These are phyloP conservation scores for Heptranchias perlo DNA, from an alignment of 2,113 vertebrate species.

Conservation along the genomic window DNA sequence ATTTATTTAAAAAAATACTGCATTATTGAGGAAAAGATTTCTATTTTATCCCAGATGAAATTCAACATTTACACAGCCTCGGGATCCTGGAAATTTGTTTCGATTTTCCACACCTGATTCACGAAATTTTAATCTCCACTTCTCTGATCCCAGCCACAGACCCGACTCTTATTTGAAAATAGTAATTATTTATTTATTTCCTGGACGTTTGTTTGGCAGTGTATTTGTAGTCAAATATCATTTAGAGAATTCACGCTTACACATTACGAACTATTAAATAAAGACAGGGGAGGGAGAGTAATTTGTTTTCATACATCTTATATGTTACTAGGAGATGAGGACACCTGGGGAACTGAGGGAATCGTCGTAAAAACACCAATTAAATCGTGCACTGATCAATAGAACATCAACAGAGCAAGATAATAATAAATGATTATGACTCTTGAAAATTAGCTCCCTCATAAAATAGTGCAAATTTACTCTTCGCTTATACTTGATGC, in stretches of 20 bases:
- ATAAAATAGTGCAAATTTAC: constrained; percentile 21
- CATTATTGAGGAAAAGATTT: background rate
- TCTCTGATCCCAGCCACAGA: background rate
- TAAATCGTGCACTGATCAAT: constrained; percentile 19
- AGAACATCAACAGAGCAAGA: background rate
- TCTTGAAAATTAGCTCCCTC: background rate
- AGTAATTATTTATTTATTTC: constrained; percentile 34
- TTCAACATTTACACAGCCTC: background rate
- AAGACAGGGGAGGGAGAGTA: background rate
- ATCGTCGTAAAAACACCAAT: constrained; percentile 17
- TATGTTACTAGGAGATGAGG: constrained; percentile 30
- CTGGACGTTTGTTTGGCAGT: constrained; percentile 21
- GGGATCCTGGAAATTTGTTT: constrained; percentile 34
- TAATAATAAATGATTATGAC: constrained; percentile 24
- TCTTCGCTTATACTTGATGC: background rate
- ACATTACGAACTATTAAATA: constrained; percentile 24
- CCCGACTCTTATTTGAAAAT: background rate
- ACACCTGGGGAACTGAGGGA: constrained; percentile 21
- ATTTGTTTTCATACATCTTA: constrained; percentile 12
- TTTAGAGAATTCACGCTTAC: constrained; percentile 11
- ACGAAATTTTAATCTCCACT: constrained; percentile 19
- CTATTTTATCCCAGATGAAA: constrained; percentile 19
- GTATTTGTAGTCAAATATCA: constrained; percentile 28
- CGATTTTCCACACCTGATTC: constrained; percentile 33
- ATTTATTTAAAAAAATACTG: background rate